These are phyloP conservation scores for Aspidapion aeneum DNA, from an alignment of 2,888 invertebrate species.

Conservation along the genomic window DNA sequence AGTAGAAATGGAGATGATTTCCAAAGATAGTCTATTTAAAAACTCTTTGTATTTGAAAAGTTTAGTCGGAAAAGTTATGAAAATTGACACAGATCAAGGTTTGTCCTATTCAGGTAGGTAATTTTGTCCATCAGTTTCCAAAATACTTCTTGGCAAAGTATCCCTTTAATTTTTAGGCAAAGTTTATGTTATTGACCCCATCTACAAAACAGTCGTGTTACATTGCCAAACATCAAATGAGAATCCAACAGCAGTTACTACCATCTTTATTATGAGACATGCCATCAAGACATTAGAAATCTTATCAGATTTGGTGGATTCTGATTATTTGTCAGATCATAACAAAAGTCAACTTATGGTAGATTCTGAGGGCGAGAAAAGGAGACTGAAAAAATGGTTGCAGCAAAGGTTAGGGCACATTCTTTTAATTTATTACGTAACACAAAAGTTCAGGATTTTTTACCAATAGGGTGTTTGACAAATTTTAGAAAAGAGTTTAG, in stretches of 20 bases:
- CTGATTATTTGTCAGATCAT: slow-evolving; percentile 25
- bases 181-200: slow-evolving; percentile 42
- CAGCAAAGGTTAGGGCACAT: slow-evolving; percentile 39
- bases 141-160: neutral
- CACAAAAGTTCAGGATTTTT: no score
- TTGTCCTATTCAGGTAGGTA: slow-evolving; percentile 31
- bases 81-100: slow-evolving; percentile 35
- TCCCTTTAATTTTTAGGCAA: neutral
- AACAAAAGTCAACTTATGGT: slow-evolving; percentile 9
- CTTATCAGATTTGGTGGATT: slow-evolving; percentile 28
- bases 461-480: no score
- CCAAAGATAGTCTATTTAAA: slow-evolving; percentile 30
- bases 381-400: slow-evolving; percentile 42
- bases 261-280: slow-evolving; percentile 33
- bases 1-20: neutral
- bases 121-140: neutral
- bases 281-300: slow-evolving; percentile 36
- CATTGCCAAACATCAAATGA: slow-evolving; percentile 20
- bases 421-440: no score
- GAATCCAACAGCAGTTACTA: slow-evolving; percentile 19
- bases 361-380: slow-evolving; percentile 22
- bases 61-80: slow-evolving; percentile 38
- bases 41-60: slow-evolving; percentile 35
- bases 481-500: no score
- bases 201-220: slow-evolving; percentile 40